Evolutionary conservation across 35 echinoderm and acorn worm genomes (phyloP).

Genomic region (Ophiothrix spiculata): DNA sequence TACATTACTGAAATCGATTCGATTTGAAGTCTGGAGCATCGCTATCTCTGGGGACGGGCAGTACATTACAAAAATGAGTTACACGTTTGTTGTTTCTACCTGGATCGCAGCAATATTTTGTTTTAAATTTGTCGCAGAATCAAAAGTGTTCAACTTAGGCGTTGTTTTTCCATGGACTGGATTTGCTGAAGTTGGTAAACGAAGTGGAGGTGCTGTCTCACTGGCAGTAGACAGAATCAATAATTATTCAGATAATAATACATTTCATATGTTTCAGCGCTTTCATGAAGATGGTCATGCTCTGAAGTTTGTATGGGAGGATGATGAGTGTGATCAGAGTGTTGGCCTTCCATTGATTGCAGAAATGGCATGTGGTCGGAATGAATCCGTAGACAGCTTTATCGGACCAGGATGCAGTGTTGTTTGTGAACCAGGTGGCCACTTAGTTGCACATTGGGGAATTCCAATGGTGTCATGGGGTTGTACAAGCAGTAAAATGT

Average conservation of each 20-base stretch:
- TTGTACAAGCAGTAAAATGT: conserved; percentile 41
- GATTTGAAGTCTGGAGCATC: too few species aligned
- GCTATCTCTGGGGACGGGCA: too few species aligned
- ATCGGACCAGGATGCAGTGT: conserved; percentile 70
- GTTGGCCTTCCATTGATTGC: conserved; percentile 34
- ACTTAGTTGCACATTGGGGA: conserved; percentile 55
- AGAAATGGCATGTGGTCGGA: conserved; percentile 31
- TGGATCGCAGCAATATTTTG: too few species aligned
- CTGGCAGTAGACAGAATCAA: conserved; percentile 69
- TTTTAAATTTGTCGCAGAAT: neutral
- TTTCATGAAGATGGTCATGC: conserved; percentile 33
- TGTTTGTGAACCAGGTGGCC: conserved; percentile 67
- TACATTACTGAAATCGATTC: too few species aligned
- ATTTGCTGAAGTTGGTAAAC: conserved; percentile 32
- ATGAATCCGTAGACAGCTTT: conserved; percentile 48
- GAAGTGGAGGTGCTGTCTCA: conserved; percentile 40
- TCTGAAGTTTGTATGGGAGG: conserved; percentile 52
- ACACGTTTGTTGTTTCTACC: too few species aligned
- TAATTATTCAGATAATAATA: neutral
- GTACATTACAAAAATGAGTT: too few species aligned
- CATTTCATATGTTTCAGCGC: neutral
- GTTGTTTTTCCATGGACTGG: conserved; percentile 63
- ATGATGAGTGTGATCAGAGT: conserved; percentile 53
- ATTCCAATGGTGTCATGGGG: conserved; percentile 80
- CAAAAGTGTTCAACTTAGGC: conserved; percentile 23